Evolutionary conservation across 2,888 invertebrate species (phyloP).

Genomic region (Callyntrura guangdongensis): DNA sequence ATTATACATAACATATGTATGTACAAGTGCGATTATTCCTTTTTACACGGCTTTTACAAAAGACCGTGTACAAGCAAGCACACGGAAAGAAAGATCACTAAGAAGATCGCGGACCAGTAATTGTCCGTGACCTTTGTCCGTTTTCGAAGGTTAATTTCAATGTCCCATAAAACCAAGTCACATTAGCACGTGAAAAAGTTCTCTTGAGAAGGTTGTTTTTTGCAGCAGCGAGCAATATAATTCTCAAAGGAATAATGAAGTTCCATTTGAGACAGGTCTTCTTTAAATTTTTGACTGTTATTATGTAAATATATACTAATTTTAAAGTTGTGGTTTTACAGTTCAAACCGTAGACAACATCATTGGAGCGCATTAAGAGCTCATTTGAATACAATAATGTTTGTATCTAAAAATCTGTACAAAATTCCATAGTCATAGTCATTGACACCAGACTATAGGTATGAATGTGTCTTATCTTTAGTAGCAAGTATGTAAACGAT

Average conservation of each 20-base stretch:
- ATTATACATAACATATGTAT: too few species aligned
- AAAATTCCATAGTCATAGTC: too few species aligned
- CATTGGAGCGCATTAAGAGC: too few species aligned
- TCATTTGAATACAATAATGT: too few species aligned
- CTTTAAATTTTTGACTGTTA: too few species aligned
- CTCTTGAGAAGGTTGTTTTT: not conserved
- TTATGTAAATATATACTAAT: too few species aligned
- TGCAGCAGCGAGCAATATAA: not conserved
- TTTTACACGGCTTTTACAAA: not conserved
- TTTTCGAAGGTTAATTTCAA: conserved; percentile 23
- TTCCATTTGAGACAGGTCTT: not conserved
- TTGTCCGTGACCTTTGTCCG: not conserved
- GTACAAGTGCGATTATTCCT: not conserved
- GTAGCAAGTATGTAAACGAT: too few species aligned
- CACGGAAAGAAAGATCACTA: not conserved
- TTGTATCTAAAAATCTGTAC: too few species aligned
- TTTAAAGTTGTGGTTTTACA: too few species aligned
- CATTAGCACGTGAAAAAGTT: not conserved
- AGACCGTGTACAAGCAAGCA: not conserved
- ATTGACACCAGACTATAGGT: too few species aligned
- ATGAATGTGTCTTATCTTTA: too few species aligned
- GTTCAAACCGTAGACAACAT: too few species aligned
- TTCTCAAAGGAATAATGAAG: not conserved
- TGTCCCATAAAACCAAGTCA: not conserved
- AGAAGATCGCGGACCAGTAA: not conserved